phyloP scores from a whole-genome alignment of 2,113 vertebrate genomes.

The Triplophysa dalaica region DNA sequence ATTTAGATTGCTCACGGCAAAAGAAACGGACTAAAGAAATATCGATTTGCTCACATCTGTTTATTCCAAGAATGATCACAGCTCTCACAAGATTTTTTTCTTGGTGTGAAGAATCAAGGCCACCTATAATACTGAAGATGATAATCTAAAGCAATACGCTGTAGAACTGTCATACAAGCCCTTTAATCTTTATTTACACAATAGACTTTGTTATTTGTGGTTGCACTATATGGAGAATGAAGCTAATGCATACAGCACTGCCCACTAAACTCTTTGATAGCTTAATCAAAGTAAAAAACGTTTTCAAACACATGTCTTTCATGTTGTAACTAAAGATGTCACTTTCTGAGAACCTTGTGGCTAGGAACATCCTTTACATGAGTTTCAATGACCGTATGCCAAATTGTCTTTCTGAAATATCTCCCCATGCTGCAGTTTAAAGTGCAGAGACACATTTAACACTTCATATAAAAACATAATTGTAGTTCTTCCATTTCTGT shows the following conservation, averaged over 20 bases:
- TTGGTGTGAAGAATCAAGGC: not conserved
- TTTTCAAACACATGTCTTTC: not conserved
- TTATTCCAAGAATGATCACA: constrained; percentile 9
- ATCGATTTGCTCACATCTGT: constrained; percentile 16
- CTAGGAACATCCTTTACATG: no score
- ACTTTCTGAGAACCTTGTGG: not conserved
- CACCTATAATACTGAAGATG: not conserved
- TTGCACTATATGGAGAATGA: not conserved
- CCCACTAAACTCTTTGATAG: constrained; percentile 4
- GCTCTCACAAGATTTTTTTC: constrained; percentile 3
- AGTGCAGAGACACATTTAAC: no score
- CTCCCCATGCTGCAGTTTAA: no score
- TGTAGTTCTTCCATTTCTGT: no score
- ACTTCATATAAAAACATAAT: no score
- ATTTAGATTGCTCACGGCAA: not conserved
- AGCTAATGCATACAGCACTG: not conserved
- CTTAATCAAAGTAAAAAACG: not conserved
- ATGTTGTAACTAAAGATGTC: not conserved
- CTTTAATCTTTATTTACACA: constrained; percentile 6
- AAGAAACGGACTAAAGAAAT: not conserved
- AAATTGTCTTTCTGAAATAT: no score
- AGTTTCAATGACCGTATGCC: no score
- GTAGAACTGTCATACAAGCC: not conserved
- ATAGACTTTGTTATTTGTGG: not conserved
- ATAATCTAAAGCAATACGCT: constrained; percentile 4